Evolutionary conservation across 2,113 vertebrate genomes (phyloP).

Genomic region (Perca schrenkii): DNA sequence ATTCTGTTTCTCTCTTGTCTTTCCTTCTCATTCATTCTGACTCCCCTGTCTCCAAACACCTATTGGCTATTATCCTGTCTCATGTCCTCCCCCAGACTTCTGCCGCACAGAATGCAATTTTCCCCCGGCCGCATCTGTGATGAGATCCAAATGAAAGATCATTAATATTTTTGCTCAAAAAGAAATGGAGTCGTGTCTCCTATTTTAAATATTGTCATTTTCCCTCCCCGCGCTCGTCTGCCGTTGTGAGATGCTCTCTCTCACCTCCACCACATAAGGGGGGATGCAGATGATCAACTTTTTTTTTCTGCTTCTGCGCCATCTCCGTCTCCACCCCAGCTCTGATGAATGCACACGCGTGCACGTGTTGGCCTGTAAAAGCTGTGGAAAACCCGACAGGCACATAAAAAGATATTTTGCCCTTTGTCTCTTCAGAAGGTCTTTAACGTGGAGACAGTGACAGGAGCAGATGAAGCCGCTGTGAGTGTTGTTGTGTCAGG

Average conservation of each 20-base stretch:
- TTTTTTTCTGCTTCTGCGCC: slow-evolving; percentile 28
- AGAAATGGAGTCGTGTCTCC: slow-evolving; percentile 75
- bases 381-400: slow-evolving; percentile 56
- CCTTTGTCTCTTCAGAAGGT: slow-evolving; percentile 71
- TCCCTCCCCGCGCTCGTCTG: slow-evolving; percentile 42
- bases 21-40: slow-evolving; percentile 69
- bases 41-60: slow-evolving; percentile 76
- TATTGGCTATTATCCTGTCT: slow-evolving; percentile 93
- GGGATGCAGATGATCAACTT: slow-evolving; percentile 68
- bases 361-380: slow-evolving; percentile 35
- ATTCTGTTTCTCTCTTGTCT: slow-evolving; percentile 75
- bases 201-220: slow-evolving; percentile 79
- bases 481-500: slow-evolving; percentile 50
- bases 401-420: slow-evolving; percentile 61
- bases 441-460: slow-evolving; percentile 73
- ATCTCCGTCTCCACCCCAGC: slow-evolving; percentile 5
- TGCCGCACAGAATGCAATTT: slow-evolving; percentile 92
- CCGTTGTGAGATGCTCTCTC: slow-evolving; percentile 49
- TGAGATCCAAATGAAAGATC: slow-evolving; percentile 90
- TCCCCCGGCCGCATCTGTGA: slow-evolving; percentile 85
- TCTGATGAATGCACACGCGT: slow-evolving; percentile 56
- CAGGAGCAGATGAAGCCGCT: slow-evolving; percentile 61
- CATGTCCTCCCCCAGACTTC: slow-evolving; percentile 86
- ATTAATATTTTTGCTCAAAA: slow-evolving; percentile 87
- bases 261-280: slow-evolving; percentile 56